These are phyloP conservation scores for Apamea epomidion DNA, from an alignment of 2,888 invertebrate species.

Conservation along the genomic window DNA sequence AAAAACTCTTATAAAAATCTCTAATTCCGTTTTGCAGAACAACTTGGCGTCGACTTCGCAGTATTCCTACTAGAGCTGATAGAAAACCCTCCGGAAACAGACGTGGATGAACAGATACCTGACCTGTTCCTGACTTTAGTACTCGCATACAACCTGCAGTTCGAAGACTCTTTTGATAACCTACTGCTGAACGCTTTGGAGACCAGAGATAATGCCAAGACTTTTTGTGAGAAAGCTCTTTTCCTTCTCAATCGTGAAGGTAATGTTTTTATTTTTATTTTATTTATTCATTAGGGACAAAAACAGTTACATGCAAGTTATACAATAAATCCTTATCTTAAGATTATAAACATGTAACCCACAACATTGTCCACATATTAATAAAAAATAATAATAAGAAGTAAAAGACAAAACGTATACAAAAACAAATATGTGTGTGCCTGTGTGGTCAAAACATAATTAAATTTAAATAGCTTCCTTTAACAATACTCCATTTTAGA, in stretches of 20 bases:
- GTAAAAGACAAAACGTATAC: too few species aligned
- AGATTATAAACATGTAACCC: too few species aligned
- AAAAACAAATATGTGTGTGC: too few species aligned
- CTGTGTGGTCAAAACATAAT: too few species aligned
- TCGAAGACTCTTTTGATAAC: conserved; percentile 92
- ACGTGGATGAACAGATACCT: conserved; percentile 95
- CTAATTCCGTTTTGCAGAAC: conserved; percentile 89
- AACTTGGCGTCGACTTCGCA: conserved; percentile 95
- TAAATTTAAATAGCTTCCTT: too few species aligned
- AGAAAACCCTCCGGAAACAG: conserved; percentile 94
- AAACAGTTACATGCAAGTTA: too few species aligned
- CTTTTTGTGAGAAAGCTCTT: conserved; percentile 97
- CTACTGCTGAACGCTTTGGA: conserved; percentile 93
- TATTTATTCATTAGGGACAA: too few species aligned
- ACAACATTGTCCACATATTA: too few species aligned
- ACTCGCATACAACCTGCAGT: conserved; percentile 97
- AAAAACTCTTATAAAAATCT: not conserved
- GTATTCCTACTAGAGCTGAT: conserved; percentile 95
- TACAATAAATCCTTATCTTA: too few species aligned
- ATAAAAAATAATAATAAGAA: too few species aligned
- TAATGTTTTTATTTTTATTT: too few species aligned
- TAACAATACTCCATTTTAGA: too few species aligned
- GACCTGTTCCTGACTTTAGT: conserved; percentile 96
- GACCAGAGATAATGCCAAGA: conserved; percentile 93
- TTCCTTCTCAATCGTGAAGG: conserved; percentile 97